Conservation (phyloP, 2,113 vertebrate species). For the Cyrtonyx montezumae region DNA sequence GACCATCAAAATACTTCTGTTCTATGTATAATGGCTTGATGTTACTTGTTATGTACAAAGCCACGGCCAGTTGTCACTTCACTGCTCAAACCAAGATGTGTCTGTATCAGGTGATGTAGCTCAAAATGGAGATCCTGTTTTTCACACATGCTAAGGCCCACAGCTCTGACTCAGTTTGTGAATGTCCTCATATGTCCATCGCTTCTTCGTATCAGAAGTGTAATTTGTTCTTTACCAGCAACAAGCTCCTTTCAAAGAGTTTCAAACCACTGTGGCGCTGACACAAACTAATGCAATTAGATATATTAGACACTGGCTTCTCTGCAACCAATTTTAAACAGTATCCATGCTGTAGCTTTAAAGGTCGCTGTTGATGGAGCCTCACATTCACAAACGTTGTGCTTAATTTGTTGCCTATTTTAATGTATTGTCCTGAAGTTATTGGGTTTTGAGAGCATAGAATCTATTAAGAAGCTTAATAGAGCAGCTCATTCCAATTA, state of each 20-base stretch:
- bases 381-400: neutral
- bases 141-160: accelerated
- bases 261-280: neutral
- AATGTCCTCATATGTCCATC: neutral
- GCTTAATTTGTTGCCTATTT: conserved; percentile 62
- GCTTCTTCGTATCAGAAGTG: neutral
- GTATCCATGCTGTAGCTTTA: conserved; percentile 9
- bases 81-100: neutral
- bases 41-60: neutral
- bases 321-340: conserved; percentile 1
- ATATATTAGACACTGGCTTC: neutral
- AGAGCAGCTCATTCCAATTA: conserved; percentile 68
- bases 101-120: neutral
- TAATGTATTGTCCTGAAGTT: conserved; percentile 59
- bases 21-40: neutral
- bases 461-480: conserved; percentile 68
- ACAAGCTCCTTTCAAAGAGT: neutral
- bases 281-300: neutral
- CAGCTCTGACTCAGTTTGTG: neutral
- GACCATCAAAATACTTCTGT: neutral
- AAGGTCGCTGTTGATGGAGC: conserved; percentile 53
- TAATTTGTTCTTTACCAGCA: neutral
- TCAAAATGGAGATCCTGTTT: neutral
- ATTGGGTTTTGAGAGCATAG: conserved; percentile 34
- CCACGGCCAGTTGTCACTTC: neutral